Conservation (phyloP, 2,113 vertebrate species). For the Phalacrocorax carbo region DNA sequence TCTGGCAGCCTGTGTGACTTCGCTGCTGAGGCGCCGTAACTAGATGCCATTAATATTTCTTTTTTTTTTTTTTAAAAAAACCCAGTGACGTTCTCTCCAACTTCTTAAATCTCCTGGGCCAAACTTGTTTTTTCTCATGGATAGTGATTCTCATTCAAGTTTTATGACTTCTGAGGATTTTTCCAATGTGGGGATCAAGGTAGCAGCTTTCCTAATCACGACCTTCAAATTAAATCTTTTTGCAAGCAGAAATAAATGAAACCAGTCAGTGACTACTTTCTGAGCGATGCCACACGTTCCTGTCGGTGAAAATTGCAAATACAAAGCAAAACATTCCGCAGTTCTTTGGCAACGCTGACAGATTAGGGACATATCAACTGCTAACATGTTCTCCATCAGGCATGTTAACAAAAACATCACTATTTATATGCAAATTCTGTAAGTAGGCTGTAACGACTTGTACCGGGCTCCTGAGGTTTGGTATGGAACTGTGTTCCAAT, state of each 20-base stretch:
- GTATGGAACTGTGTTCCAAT: neutral
- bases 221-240: neutral
- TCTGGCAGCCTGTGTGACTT: neutral
- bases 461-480: neutral
- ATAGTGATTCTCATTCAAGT: neutral
- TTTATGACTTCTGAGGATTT: neutral
- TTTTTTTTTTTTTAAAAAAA: too few relatives aligned
- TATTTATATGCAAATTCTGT: neutral
- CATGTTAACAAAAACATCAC: neutral
- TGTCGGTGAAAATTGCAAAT: neutral
- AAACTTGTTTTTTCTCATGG: neutral
- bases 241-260: neutral
- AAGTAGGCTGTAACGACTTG: neutral
- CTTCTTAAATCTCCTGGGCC: neutral
- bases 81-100: neutral
- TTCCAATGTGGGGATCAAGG: neutral
- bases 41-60: neutral
- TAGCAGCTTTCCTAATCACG: neutral
- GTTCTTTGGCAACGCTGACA: neutral
- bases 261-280: neutral
- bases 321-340: neutral
- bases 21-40: neutral
- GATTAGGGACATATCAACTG: neutral
- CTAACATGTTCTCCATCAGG: neutral
- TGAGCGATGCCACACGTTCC: fast-evolving